Evolutionary conservation across 2,888 invertebrate genomes (phyloP), one percentile per base, ranked within the genome.

Genomic region (Encarsia formosa): DNA sequence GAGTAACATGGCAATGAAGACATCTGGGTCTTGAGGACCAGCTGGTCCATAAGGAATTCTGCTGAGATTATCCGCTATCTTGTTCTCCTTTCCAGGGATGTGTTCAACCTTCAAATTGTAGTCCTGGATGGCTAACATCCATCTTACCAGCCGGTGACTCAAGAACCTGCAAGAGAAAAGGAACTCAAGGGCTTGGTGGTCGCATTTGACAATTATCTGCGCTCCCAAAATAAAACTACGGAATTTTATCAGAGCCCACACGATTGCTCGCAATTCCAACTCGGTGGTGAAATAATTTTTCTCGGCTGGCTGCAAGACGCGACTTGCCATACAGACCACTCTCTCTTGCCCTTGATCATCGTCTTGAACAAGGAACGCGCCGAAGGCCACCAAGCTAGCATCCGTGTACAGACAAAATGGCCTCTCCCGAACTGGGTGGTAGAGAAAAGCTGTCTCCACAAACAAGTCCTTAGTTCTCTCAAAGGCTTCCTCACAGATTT

Each of bases 141-240:
- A 23, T 4, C 18, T 23, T 1, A 23, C 18, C 9, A 41, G 3
- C 11, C 26, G 4, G 4, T 13, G 2, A 4, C n/a, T 31, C 15
- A 42, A 42, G 5, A 38, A 19, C 13, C 5, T 18, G 20, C 38
- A 38, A 8, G 38, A 20, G 5, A 20, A 4, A 13, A 18, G 11
- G 11, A 16, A 38, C n/a, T 19, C 13, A 8, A 19, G 11, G 38
- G 8, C 58, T 31, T 61, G 60, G 45, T 66, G 65, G 34, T 34
- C 34, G n/a, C 11, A 11, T 34, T 34, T 34, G 8, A 34, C 15
- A 34, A 34, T n/a, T n/a, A 34, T n/a, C n/a, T 15, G 5, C n/a
- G 34, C 5, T n/a, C n/a, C 34, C 13, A 34, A 15, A 24, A 40
- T 19, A n/a, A 24, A 40, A 8, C 24, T 15, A 6, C 26, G n/a